phyloP scores from a whole-genome alignment of 2,888 invertebrate genomes.

The Alviniconcha strummeri region DNA sequence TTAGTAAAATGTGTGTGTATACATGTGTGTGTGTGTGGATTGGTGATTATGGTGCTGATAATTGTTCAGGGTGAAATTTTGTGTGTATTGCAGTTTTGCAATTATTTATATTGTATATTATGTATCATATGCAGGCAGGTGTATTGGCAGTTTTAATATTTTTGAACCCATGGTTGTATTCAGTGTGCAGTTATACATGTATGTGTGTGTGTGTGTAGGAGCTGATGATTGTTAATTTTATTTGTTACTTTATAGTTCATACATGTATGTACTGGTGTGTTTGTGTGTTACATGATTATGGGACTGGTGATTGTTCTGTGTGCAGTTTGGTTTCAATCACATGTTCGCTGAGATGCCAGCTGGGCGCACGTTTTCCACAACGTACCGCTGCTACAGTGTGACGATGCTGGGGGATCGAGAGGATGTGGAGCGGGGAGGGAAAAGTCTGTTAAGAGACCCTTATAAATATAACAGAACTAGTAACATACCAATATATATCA shows the following conservation, averaged over 20 bases:
- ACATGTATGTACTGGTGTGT: neutral
- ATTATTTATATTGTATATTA: too few relatives aligned
- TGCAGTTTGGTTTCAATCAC: conserved; percentile 63
- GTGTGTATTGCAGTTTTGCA: too few relatives aligned
- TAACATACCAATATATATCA: too few relatives aligned
- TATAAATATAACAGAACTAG: too few relatives aligned
- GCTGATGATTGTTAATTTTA: neutral
- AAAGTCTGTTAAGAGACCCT: conserved; percentile 81
- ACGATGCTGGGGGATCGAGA: conserved; percentile 95
- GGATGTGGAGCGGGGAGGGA: conserved; percentile 96
- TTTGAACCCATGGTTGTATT: too few relatives aligned
- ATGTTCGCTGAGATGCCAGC: conserved; percentile 55
- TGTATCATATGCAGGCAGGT: too few relatives aligned
- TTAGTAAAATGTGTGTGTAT: too few relatives aligned
- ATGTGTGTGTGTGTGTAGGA: neutral
- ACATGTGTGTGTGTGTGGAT: too few relatives aligned
- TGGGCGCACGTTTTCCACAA: conserved; percentile 73
- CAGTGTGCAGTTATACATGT: neutral
- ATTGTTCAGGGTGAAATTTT: too few relatives aligned
- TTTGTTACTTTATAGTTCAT: neutral
- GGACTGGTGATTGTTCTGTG: conserved; percentile 1
- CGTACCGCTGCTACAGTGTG: conserved; percentile 91
- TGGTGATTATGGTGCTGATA: too few relatives aligned
- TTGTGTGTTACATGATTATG: neutral
- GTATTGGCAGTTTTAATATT: too few relatives aligned